Percentiles rank a stretch among this genome's conserved stretches.
phyloP scores from a whole-genome alignment of 2,888 invertebrate species.

The Protonemura montana region DNA sequence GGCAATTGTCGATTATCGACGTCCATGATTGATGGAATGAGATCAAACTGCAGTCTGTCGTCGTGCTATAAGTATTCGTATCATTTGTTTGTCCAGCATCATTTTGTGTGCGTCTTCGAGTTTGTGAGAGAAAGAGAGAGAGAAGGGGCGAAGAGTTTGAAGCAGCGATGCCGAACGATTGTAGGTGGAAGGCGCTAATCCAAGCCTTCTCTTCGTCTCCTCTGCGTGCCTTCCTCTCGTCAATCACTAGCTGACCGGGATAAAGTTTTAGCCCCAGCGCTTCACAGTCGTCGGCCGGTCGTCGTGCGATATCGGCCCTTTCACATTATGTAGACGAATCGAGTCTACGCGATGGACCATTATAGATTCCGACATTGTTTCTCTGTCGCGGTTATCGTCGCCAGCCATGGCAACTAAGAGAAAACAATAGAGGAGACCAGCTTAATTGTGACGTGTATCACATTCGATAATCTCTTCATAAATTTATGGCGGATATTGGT shows the following conservation, averaged over 20 bases:
- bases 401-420: constrained; percentile 31
- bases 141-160: background rate
- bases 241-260: background rate
- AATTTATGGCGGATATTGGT: constrained; percentile 42
- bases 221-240: constrained; percentile 17
- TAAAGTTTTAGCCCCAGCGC: background rate
- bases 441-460: constrained; percentile 46
- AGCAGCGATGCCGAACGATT: background rate
- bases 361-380: constrained; percentile 29
- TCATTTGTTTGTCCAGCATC: background rate
- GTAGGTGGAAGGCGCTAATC: background rate
- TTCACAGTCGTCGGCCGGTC: background rate
- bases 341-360: background rate
- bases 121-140: background rate
- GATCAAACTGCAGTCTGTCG: constrained; percentile 17
- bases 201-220: background rate
- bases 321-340: background rate
- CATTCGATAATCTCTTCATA: constrained; percentile 47
- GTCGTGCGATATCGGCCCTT: background rate
- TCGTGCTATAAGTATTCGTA: background rate
- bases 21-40: constrained; percentile 33
- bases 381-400: background rate
- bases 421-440: constrained; percentile 42
- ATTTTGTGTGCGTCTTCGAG: background rate
- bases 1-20: constrained; percentile 26